Conservation (phyloP, 2,113 vertebrate genomes). For the Osmerus eperlanus region DNA sequence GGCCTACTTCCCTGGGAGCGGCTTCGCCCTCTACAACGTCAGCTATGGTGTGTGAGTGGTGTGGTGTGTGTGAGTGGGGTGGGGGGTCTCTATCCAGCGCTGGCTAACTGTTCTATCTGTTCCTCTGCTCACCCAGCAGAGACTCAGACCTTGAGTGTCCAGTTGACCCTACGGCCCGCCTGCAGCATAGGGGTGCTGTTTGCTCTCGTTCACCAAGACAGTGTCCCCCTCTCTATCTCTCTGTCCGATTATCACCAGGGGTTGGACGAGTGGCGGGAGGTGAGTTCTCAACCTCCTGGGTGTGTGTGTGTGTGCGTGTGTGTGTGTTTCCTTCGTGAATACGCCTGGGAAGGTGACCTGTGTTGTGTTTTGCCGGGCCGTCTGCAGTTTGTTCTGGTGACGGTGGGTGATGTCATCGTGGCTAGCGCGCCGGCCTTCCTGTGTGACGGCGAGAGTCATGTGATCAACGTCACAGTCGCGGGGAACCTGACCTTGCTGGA, state of each 20-base stretch:
- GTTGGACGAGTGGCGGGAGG: slow-evolving; percentile 83
- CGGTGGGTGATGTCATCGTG: slow-evolving; percentile 73
- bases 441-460: slow-evolving; percentile 81
- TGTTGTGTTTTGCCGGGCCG: too few relatives aligned
- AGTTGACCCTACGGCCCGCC: slow-evolving; percentile 79
- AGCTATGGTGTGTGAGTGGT: slow-evolving; percentile 69
- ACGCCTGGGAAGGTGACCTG: too few relatives aligned
- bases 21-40: slow-evolving; percentile 84
- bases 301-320: slow-evolving; percentile 2
- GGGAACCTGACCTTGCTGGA: slow-evolving; percentile 72
- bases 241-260: slow-evolving; percentile 86
- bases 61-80: not conserved
- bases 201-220: slow-evolving; percentile 79
- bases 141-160: slow-evolving; percentile 77
- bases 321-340: too few relatives aligned
- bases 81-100: too few relatives aligned
- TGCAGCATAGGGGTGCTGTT: slow-evolving; percentile 85
- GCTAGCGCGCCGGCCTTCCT: slow-evolving; percentile 78
- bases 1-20: slow-evolving; percentile 84
- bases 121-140: slow-evolving; percentile 29
- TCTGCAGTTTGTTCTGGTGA: slow-evolving; percentile 79
- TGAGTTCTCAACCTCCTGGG: slow-evolving; percentile 52
- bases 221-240: slow-evolving; percentile 82
- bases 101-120: not conserved
- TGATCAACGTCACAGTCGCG: slow-evolving; percentile 74